phyloP scores from a whole-genome alignment of 2,888 invertebrate species.

The Cerceris rybyensis region DNA sequence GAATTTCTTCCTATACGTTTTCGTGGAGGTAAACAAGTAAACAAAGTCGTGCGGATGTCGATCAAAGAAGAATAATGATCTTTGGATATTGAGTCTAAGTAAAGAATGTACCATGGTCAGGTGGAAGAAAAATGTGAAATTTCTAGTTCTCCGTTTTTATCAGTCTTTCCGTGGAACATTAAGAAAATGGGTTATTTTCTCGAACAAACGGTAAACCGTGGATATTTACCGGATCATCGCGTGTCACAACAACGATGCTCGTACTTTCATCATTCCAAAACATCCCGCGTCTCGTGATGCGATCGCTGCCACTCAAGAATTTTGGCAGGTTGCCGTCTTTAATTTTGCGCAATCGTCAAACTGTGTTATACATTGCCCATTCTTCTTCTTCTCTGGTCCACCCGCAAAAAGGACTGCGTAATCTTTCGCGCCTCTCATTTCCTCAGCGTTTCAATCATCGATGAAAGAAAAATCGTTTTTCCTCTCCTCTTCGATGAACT shows the following conservation, averaged over 20 bases:
- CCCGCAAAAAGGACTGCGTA: constrained; percentile 17
- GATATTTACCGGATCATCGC: constrained; percentile 4
- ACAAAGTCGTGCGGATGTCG: background rate
- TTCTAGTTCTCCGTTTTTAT: no score
- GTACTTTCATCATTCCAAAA: constrained; percentile 20
- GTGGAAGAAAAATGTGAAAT: no score
- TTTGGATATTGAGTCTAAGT: no score
- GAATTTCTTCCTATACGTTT: background rate
- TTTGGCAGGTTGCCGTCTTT: constrained; percentile 60
- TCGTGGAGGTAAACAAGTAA: background rate
- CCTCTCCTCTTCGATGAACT: background rate
- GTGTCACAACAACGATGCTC: constrained; percentile 1
- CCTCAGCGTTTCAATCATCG: background rate
- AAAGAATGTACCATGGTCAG: no score
- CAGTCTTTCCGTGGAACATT: no score
- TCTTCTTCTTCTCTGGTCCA: constrained; percentile 33
- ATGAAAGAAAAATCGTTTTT: background rate
- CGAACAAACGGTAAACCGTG: background rate
- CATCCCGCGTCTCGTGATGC: constrained; percentile 44
- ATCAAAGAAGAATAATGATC: no score
- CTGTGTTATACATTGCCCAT: constrained; percentile 29
- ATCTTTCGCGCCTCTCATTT: constrained; percentile 1
- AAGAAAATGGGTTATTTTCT: background rate
- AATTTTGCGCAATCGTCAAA: constrained; percentile 61
- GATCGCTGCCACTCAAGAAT: constrained; percentile 42